Conservation (phyloP, 2,888 invertebrate species). For the Sminthurides aquaticus region DNA sequence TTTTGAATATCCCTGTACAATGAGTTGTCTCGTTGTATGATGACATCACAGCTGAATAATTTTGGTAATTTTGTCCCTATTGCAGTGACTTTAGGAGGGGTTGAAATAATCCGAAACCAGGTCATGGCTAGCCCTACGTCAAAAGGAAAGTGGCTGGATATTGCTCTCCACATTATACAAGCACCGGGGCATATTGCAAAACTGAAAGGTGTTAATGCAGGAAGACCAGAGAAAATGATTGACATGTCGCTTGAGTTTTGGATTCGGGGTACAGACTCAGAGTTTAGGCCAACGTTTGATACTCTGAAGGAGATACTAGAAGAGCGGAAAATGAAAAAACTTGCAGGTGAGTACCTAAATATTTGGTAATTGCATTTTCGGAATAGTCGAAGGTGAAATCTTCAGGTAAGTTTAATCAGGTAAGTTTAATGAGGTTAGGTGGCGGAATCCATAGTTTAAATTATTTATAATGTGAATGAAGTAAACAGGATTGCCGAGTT, state of each 20-base stretch:
- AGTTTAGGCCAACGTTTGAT: conserved; percentile 5
- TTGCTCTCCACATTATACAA: conserved; percentile 15
- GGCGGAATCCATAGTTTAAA: no score
- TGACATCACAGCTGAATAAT: no score
- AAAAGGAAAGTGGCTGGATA: conserved; percentile 18
- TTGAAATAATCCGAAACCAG: conserved; percentile 20
- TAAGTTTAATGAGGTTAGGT: no score
- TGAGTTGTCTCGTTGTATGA: no score
- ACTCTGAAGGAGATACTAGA: conserved; percentile 17
- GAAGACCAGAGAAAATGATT: conserved; percentile 20
- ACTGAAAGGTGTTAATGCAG: conserved; percentile 17
- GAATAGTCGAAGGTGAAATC: no score
- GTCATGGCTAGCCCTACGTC: conserved; percentile 19
- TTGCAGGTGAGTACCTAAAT: conserved; percentile 5
- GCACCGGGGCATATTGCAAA: conserved; percentile 6
- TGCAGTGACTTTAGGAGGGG: conserved; percentile 13
- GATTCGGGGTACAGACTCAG: conserved; percentile 11
- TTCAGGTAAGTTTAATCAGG: no score
- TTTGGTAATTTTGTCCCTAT: no score
- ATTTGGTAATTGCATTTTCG: no score
- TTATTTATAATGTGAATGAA: no score
- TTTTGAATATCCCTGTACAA: no score
- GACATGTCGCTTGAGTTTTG: conserved; percentile 22
- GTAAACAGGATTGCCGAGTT: no score
- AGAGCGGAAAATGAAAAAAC: conserved; percentile 20